Evolutionary conservation across 2,113 vertebrate species (phyloP).

Genomic region (Zonotrichia leucophrys): DNA sequence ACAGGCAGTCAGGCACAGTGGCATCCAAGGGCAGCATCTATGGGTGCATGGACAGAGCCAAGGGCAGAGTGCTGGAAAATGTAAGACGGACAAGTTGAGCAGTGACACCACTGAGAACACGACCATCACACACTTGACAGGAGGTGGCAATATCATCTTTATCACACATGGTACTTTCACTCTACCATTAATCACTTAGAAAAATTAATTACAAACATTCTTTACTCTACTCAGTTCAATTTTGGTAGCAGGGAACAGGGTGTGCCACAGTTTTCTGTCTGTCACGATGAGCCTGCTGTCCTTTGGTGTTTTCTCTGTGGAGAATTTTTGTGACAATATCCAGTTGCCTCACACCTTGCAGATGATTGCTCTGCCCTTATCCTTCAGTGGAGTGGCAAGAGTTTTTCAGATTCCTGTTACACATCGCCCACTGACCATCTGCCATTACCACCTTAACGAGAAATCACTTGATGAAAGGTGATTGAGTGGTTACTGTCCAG

Average conservation of each 20-base stretch:
- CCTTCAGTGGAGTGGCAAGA: not conserved
- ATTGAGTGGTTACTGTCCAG: constrained; percentile 1
- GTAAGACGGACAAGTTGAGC: not conserved
- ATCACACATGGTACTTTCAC: not conserved
- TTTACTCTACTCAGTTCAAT: not conserved
- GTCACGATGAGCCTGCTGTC: not conserved
- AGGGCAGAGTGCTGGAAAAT: constrained; percentile 20
- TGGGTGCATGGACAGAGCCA: not conserved
- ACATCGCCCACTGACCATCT: not conserved
- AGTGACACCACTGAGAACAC: not conserved
- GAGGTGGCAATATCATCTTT: not conserved
- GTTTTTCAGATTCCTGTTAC: constrained; percentile 13
- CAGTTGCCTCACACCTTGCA: not conserved
- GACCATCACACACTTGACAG: not conserved
- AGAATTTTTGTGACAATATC: not conserved
- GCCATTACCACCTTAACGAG: not conserved
- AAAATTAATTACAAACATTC: not conserved
- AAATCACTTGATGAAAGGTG: constrained; percentile 40
- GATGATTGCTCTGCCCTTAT: not conserved
- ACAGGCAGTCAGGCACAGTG: not conserved
- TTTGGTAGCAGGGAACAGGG: not conserved
- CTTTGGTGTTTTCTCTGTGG: not conserved
- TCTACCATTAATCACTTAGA: not conserved
- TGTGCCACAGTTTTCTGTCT: not conserved
- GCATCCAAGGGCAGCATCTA: not conserved